Conservation (phyloP, 2,888 invertebrate species). For the Cetonia aurata region DNA sequence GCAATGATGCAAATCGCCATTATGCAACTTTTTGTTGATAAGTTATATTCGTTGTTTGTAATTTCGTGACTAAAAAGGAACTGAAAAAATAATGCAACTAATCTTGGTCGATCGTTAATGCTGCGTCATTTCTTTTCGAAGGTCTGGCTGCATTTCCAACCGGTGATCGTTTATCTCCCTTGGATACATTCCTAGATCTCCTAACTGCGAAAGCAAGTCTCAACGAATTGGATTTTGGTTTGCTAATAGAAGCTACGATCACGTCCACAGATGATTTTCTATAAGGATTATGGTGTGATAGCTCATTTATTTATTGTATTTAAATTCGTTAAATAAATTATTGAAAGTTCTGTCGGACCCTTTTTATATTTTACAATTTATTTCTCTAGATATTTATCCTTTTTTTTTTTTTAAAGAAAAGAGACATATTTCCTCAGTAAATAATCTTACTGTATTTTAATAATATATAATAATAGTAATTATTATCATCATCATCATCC, state of each 20-base stretch:
- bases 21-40: no score
- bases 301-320: not conserved
- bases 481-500: conserved; percentile 54
- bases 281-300: conserved; percentile 10
- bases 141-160: conserved; percentile 81
- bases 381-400: no score
- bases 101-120: no score
- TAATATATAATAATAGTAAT: conserved; percentile 35
- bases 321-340: no score
- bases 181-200: conserved; percentile 87
- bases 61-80: not conserved
- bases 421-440: conserved; percentile 19
- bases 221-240: conserved; percentile 86
- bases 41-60: not conserved
- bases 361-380: no score
- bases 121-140: conserved; percentile 58
- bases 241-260: conserved; percentile 86
- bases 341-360: no score
- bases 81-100: not conserved
- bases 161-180: conserved; percentile 79
- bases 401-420: not conserved
- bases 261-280: conserved; percentile 69
- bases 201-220: conserved; percentile 89
- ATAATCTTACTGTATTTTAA: conserved; percentile 37
- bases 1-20: no score